Conservation (phyloP, 2,888 invertebrate genomes). For the Cephus sareptanus region DNA sequence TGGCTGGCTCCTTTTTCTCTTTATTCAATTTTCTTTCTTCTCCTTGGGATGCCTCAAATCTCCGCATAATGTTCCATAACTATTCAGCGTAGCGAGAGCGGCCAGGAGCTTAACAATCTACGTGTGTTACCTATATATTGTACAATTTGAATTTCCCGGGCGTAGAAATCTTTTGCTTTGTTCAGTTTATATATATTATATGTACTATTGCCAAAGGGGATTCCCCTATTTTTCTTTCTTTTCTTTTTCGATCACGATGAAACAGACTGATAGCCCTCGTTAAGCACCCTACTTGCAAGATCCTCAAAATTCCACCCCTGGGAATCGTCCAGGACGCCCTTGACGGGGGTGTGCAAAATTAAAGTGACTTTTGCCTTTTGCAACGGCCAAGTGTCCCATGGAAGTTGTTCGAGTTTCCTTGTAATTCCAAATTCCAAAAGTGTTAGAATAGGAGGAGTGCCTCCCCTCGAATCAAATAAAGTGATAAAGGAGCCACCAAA, state of each 20-base stretch:
- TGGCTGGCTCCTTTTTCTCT: background rate
- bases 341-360: background rate
- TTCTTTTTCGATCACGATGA: too few relatives aligned
- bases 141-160: background rate
- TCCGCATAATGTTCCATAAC: background rate
- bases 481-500: background rate
- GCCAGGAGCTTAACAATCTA: background rate
- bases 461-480: background rate
- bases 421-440: background rate
- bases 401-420: background rate
- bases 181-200: background rate
- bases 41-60: background rate
- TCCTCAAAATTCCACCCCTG: background rate
- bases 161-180: too few relatives aligned
- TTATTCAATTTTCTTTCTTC: background rate
- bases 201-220: background rate
- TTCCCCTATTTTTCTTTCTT: too few relatives aligned
- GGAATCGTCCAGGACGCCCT: background rate
- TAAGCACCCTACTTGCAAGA: too few relatives aligned
- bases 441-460: background rate
- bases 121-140: background rate
- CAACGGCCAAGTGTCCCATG: background rate
- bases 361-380: background rate
- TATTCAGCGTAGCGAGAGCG: background rate
- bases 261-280: too few relatives aligned